Evolutionary conservation across 1,140 invertebrate species (phyloP).

Genomic region (Drosophila tropicalis): DNA sequence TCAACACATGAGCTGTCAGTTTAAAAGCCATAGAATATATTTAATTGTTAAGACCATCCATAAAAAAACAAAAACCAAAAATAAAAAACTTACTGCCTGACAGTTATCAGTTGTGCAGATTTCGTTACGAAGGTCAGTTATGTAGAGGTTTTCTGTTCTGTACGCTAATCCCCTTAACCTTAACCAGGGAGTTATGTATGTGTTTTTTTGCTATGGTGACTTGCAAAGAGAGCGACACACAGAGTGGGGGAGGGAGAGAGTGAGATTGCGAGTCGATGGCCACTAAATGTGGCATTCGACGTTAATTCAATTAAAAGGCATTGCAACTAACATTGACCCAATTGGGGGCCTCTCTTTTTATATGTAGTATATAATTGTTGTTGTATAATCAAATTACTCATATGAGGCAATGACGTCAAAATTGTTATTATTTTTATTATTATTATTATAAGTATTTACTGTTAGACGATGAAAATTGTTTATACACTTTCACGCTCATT

Average conservation of each 20-base stretch:
- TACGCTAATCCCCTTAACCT: not conserved
- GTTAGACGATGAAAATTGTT: slow-evolving; percentile 41
- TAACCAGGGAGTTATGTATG: not conserved
- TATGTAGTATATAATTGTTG: no score
- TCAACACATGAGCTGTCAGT: no score
- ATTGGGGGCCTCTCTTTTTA: slow-evolving; percentile 10
- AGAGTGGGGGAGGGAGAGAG: not conserved
- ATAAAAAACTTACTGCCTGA: not conserved
- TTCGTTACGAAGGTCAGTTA: slow-evolving; percentile 53
- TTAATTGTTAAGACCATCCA: no score
- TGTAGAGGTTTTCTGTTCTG: not conserved
- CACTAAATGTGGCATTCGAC: slow-evolving; percentile 1
- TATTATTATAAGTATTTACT: not conserved
- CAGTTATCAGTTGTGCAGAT: slow-evolving; percentile 32
- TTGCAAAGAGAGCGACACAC: no score
- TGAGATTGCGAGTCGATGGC: not conserved
- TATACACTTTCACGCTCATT: slow-evolving; percentile 64
- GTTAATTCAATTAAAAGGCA: slow-evolving; percentile 56
- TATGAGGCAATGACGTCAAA: slow-evolving; percentile 50
- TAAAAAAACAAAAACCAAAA: no score
- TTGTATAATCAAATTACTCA: slow-evolving; percentile 65
- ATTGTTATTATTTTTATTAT: slow-evolving; percentile 32
- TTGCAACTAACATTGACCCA: slow-evolving; percentile 70
- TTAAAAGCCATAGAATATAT: no score
- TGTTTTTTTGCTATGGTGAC: no score